These are phyloP conservation scores for Caenorhabditis elegans DNA, from an alignment of 1,140 invertebrate species.

Conservation along the genomic window DNA sequence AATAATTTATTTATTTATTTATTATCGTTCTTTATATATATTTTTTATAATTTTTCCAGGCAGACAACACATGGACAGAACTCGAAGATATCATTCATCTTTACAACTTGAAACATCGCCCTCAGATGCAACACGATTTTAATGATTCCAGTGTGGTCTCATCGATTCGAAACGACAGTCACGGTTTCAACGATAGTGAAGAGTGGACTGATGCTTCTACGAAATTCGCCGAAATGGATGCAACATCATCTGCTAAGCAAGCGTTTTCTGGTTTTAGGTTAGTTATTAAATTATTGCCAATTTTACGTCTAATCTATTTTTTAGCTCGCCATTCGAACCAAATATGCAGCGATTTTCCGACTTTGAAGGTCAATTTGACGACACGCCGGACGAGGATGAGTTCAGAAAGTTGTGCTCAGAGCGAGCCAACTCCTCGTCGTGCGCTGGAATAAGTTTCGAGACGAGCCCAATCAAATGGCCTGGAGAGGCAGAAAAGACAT, in stretches of 20 bases:
- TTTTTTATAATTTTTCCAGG: background rate
- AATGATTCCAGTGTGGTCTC: background rate
- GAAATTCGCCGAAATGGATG: conserved; percentile 12
- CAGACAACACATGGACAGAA: background rate
- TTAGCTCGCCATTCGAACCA: background rate
- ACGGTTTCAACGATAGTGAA: background rate
- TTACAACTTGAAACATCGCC: background rate
- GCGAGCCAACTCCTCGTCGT: background rate
- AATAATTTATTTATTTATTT: too few relatives aligned
- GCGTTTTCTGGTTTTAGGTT: background rate
- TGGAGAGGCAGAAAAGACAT: background rate
- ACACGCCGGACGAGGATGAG: background rate
- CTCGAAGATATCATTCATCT: background rate
- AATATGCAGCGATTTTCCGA: background rate
- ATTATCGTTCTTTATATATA: too few relatives aligned
- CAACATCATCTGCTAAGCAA: background rate
- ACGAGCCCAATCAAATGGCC: background rate
- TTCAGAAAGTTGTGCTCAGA: conserved; percentile 8
- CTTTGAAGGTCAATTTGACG: conserved; percentile 5
- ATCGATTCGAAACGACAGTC: background rate
- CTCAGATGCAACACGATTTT: background rate
- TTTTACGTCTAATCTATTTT: background rate
- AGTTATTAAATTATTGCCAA: too few relatives aligned
- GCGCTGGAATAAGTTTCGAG: background rate
- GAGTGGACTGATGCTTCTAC: background rate